These are phyloP conservation scores for Hypomecis punctinalis DNA, from an alignment of 2,888 invertebrate genomes.

Conservation along the genomic window DNA sequence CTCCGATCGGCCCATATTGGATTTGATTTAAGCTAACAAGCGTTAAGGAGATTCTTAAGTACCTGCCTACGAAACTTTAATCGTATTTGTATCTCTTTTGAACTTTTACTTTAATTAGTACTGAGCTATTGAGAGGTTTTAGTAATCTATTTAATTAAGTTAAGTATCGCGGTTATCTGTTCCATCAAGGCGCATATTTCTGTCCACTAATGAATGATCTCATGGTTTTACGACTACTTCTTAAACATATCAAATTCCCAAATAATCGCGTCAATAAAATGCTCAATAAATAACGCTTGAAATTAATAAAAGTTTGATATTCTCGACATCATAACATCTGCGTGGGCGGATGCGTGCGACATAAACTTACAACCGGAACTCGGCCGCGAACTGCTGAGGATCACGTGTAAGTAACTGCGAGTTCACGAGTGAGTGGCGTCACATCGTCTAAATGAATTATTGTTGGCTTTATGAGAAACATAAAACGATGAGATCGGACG, in stretches of 20 bases:
- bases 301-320: conserved; percentile 28
- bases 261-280: conserved; percentile 28
- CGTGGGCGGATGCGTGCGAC: conserved; percentile 32
- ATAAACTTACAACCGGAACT: conserved; percentile 51
- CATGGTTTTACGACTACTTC: conserved; percentile 23
- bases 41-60: conserved; percentile 47
- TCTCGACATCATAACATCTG: conserved; percentile 14
- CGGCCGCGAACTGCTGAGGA: conserved; percentile 49
- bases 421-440: conserved; percentile 84
- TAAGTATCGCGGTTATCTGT: conserved; percentile 3
- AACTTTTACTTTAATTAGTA: conserved; percentile 32
- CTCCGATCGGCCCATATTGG: conserved; percentile 58
- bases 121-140: conserved; percentile 24
- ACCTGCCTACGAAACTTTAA: conserved; percentile 28
- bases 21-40: conserved; percentile 64
- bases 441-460: conserved; percentile 85
- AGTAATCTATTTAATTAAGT: conserved; percentile 17
- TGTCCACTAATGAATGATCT: conserved; percentile 27
- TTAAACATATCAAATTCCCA: conserved; percentile 22
- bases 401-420: conserved; percentile 62
- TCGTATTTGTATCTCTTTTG: conserved; percentile 29
- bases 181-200: conserved; percentile 11
- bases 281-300: conserved; percentile 24
- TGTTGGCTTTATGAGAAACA: conserved; percentile 83
- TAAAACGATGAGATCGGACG: conserved; percentile 84